These are phyloP conservation scores for Deilephila elpenor DNA, from an alignment of 2,888 invertebrate genomes.

Conservation along the genomic window DNA sequence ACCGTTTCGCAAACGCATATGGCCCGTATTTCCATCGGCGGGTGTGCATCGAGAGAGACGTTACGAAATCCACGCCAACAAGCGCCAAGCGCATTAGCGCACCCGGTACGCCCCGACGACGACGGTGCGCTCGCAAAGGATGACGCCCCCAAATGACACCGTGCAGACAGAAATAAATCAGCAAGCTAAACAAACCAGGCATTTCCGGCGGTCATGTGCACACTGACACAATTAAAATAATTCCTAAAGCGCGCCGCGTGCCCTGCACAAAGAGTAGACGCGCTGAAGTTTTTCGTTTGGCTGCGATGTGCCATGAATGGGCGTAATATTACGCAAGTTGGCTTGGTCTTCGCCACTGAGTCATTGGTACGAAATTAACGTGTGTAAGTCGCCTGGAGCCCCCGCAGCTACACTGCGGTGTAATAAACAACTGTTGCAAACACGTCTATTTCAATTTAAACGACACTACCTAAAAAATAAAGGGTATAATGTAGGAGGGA, in stretches of 20 bases:
- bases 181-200: slow-evolving; percentile 79
- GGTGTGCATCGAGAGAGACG: slow-evolving; percentile 51
- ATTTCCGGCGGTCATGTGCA: slow-evolving; percentile 77
- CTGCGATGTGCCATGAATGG: slow-evolving; percentile 69
- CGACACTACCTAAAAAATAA: slow-evolving; percentile 13
- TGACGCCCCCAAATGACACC: slow-evolving; percentile 79
- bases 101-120: slow-evolving; percentile 49
- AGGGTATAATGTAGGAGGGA: slow-evolving; percentile 1
- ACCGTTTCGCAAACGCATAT: slow-evolving; percentile 56
- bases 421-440: slow-evolving; percentile 42
- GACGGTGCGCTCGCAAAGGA: slow-evolving; percentile 57
- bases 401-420: slow-evolving; percentile 65
- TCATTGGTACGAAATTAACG: slow-evolving; percentile 73
- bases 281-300: slow-evolving; percentile 56
- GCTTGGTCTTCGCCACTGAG: slow-evolving; percentile 64
- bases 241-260: slow-evolving; percentile 49
- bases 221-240: slow-evolving; percentile 71
- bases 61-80: slow-evolving; percentile 71
- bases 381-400: slow-evolving; percentile 62
- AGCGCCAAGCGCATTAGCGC: slow-evolving; percentile 71
- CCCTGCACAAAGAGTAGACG: slow-evolving; percentile 39
- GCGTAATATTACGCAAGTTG: slow-evolving; percentile 72
- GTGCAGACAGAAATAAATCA: slow-evolving; percentile 78
- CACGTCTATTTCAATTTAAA: slow-evolving; percentile 35
- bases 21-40: slow-evolving; percentile 63